Evolutionary conservation across 1,140 invertebrate genomes (phyloP), one percentile per base, ranked within the genome.

Genomic region (Fopius arisanus): DNA sequence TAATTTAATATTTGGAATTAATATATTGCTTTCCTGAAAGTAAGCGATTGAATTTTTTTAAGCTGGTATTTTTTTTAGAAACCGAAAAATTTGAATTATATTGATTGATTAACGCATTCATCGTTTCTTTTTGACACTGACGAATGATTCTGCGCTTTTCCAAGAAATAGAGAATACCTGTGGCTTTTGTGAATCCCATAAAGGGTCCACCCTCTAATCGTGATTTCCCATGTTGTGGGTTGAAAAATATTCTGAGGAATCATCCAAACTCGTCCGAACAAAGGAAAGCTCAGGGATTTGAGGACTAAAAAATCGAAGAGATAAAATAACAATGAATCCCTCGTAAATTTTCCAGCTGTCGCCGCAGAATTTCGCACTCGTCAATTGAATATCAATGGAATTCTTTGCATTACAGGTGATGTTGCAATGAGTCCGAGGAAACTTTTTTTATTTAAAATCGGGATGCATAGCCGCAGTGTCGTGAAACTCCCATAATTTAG

Each of bases 401-500:
- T 59, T 59, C 19, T 6, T 1, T 48, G 9, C 43, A 48, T 16
- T 26, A 26, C 54, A 37, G 12, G 33, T 37, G 54, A 59, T 59
- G 14, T 59, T 28, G 54, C 54, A 59, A 59, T 7, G 54, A 59
- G 23, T 28, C 23, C 23, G 54, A 26, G 54, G 10, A 51, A 51
- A 51, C 21, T 59, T 28, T 10, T 48, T 59, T 28, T 48, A 16
- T 48, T 48, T 19, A 48, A 59, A 59, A 26, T 26, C 54, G 23
- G 7, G 19, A 59, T 59, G 54, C 41, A 37, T 31, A 12, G 41
- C 29, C 19, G 12, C 41, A 14, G 21, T 5, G 28, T 33, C 63
- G 29, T 16, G 65, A 67, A 73, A 73, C 71, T 54, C 9, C 41
- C 65, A 67, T 67, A 73, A 66, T 31, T 72, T 67, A 51, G 14